Conservation (phyloP, 2,888 invertebrate genomes). For the Drosophila atripex region DNA sequence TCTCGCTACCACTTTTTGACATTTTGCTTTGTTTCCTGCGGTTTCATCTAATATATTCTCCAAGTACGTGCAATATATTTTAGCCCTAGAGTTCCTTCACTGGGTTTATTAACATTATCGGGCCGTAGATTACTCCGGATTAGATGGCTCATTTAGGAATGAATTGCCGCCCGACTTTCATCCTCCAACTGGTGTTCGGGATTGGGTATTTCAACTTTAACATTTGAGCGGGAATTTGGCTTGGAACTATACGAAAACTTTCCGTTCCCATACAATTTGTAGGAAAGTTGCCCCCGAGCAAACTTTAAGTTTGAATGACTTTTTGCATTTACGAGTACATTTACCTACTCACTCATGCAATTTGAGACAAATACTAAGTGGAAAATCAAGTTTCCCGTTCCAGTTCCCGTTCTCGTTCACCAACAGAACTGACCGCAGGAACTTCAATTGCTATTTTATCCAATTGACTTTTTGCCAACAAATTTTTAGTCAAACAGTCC, state of each 20-base stretch:
- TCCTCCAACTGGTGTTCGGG: neutral
- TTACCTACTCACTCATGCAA: conserved; percentile 45
- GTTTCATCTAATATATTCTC: conserved; percentile 45
- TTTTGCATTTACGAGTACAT: conserved; percentile 64
- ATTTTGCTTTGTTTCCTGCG: conserved; percentile 66
- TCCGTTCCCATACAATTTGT: conserved; percentile 55
- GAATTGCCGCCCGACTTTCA: conserved; percentile 19
- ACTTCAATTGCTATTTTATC: conserved; percentile 39
- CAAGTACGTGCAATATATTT: conserved; percentile 67
- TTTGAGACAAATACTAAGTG: conserved; percentile 52
- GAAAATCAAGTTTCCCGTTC: conserved; percentile 24
- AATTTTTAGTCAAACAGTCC: conserved; percentile 9
- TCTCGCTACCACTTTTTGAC: conserved; percentile 51
- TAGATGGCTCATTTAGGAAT: conserved; percentile 57
- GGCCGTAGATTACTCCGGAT: conserved; percentile 58
- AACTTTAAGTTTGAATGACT: conserved; percentile 69
- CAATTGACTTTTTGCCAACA: conserved; percentile 31
- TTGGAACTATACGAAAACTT: conserved; percentile 49
- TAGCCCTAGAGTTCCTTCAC: conserved; percentile 49
- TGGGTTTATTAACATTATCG: conserved; percentile 67
- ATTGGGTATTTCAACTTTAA: conserved; percentile 16
- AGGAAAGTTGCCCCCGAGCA: conserved; percentile 51
- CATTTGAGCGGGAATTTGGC: conserved; percentile 2
- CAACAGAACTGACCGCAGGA: conserved; percentile 27
- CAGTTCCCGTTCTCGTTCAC: neutral